phyloP scores from a whole-genome alignment of 37 sponge, comb jelly and placozoan species.

The Mnemiopsis leidyi region DNA sequence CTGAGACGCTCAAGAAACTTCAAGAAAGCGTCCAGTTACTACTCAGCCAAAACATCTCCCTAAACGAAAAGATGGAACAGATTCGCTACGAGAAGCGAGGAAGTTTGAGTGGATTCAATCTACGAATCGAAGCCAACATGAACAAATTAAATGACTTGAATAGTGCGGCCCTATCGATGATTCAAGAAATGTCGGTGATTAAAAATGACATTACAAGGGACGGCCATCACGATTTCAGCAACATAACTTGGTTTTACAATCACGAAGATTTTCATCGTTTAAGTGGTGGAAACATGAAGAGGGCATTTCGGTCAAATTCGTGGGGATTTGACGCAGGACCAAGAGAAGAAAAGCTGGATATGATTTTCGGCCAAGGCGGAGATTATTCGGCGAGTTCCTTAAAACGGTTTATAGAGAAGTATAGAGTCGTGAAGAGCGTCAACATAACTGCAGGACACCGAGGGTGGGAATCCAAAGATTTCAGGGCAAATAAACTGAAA shows the following conservation, averaged over 20 bases:
- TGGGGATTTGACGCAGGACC: background rate
- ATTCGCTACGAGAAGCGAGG: background rate
- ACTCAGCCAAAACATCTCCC: background rate
- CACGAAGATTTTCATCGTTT: background rate
- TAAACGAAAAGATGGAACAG: background rate
- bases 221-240: background rate
- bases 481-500: background rate
- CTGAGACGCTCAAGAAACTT: background rate
- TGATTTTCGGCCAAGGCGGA: background rate
- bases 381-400: background rate
- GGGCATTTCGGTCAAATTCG: too few species aligned
- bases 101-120: background rate
- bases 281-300: background rate
- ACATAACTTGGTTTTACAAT: background rate
- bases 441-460: background rate
- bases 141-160: background rate
- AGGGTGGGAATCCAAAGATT: background rate
- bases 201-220: background rate
- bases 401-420: background rate
- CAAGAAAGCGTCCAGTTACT: background rate
- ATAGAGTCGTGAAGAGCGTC: background rate
- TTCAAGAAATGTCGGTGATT: background rate
- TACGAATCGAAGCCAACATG: background rate
- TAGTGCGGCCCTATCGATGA: too few species aligned
- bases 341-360: slow-evolving; percentile 11